A percentile compares a stretch with the other conserved stretches of the same genome.
These are phyloP conservation scores for Montipora foliosa DNA, from an alignment of 64 coral and sea anemone genomes.

Conservation along the genomic window DNA sequence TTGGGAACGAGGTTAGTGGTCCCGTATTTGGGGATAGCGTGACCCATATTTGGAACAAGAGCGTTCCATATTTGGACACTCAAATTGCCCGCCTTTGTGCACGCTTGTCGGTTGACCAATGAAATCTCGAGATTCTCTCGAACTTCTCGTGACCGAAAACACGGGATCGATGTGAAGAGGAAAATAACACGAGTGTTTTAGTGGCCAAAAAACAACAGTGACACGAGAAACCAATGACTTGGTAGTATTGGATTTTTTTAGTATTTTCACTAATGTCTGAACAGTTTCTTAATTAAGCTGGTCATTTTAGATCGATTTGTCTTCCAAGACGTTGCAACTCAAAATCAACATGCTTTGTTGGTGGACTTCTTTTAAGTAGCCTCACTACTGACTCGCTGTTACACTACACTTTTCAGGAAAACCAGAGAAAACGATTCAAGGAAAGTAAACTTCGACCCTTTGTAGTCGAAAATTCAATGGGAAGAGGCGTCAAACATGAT, in stretches of 20 bases:
- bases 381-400: not conserved
- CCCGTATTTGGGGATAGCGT: conserved; percentile 39
- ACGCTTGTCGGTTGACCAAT: not conserved
- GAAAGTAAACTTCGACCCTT: not conserved
- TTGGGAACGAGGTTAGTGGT: not conserved
- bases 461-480: conserved; percentile 3
- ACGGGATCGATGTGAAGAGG: no score
- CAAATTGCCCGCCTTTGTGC: conserved; percentile 30
- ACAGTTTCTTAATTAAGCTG: not conserved
- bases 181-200: not conserved
- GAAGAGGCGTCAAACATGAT: conserved; percentile 3
- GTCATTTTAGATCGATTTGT: not conserved
- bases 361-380: not conserved
- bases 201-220: no score
- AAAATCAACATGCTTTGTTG: not conserved
- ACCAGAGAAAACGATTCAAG: not conserved
- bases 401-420: no score
- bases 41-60: conserved; percentile 47
- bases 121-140: not conserved
- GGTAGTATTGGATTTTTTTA: not conserved
- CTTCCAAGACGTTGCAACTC: not conserved
- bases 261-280: not conserved
- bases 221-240: no score
- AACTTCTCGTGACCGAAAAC: no score
- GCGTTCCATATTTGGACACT: conserved; percentile 40